Base-by-base conservation (phyloP, 23 tunicate genomes). In the Oikopleura albicans region DNA sequence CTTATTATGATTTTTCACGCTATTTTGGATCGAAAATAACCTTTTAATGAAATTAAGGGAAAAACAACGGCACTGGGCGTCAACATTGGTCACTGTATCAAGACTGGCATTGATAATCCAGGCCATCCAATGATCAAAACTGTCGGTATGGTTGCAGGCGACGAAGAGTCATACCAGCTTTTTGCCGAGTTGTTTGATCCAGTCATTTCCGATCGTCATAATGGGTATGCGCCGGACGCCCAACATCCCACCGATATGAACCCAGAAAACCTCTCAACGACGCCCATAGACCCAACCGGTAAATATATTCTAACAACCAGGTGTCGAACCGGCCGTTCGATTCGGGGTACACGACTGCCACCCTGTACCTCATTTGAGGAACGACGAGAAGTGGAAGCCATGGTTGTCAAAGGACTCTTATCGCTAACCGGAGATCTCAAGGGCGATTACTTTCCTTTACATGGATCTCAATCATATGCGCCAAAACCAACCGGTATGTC, bases 321-420 rank as follows among this genome's bases (percentile, higher is more conserved):
- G 16, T 40, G 83, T 22, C 1, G 76, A 27, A 83, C 76, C 84
- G 87, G 76, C 39, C 76, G 76, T 31, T 86, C 88, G 79, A 41
- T 90, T 2, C 84, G 85, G 88, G 96, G 96, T 0, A 84, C 88
- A 40, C 83, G 88, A 31, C 83, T 90, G 0, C 91, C 96, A 1
- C 66, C 88, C 0, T 88, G 86, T 40, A 85, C 85, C 85, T 85
- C 96, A 36, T 84, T 90, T 28, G 91, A 88, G 4, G 96, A 90
- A 41, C 79, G 96, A 75, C 39, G 96, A 84, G 84, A 88, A 75
- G 87, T 88, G 4, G 96, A 90, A 88, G 35, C 29, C 39, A 84
- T 90, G 4, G 56, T 39, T 22, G 85, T 76, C 39, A 41, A 85
- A 39, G 90, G 85, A 2, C 79, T 76, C 34, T 31, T 28, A 39